Conservation (phyloP, 2,888 invertebrate species). For the Lepidocyrtoides sp. region DNA sequence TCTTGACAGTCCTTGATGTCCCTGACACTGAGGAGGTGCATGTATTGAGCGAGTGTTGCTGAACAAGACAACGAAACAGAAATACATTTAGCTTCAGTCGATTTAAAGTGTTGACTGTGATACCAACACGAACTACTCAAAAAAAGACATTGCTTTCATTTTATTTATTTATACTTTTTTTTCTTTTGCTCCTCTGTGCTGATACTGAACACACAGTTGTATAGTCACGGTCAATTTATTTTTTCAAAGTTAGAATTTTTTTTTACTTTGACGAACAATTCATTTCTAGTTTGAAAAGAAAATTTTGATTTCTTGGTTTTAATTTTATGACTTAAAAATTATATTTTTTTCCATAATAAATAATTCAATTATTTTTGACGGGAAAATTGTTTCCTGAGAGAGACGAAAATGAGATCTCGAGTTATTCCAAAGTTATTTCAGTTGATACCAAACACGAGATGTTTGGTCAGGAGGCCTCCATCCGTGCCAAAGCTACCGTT, state of each 20-base stretch:
- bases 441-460: slow-evolving; percentile 73
- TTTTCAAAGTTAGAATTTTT: neutral
- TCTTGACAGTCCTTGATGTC: slow-evolving; percentile 79
- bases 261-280: neutral
- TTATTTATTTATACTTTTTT: neutral
- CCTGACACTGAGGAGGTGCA: slow-evolving; percentile 77
- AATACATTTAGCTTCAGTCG: slow-evolving; percentile 47
- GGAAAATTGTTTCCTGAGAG: neutral
- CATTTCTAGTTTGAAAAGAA: neutral
- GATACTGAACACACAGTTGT: neutral
- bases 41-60: slow-evolving; percentile 63
- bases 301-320: no score
- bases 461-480: slow-evolving; percentile 66
- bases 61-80: neutral
- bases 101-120: slow-evolving; percentile 46
- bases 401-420: slow-evolving; percentile 69
- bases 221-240: neutral
- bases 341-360: neutral
- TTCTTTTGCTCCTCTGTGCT: neutral
- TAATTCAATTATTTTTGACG: neutral
- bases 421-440: slow-evolving; percentile 60
- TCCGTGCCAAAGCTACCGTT: slow-evolving; percentile 55
- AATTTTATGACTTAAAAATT: neutral
- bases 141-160: neutral
- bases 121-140: neutral